Evolutionary conservation across 2,113 vertebrate genomes (phyloP), one percentile per base, ranked within the genome.

Genomic region (Saccopteryx bilineata): DNA sequence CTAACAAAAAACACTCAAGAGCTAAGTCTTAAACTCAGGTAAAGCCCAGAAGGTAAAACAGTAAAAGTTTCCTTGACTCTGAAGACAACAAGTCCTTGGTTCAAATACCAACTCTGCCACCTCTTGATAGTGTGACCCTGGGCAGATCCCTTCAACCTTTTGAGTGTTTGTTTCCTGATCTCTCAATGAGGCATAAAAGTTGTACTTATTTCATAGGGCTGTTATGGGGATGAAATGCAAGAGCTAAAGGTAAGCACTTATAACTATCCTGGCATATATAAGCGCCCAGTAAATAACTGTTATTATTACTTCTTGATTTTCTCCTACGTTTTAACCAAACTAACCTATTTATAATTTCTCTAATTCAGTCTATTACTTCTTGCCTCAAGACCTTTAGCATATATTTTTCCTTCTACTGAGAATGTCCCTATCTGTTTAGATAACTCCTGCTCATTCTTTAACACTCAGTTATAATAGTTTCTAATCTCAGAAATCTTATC

Each of bases 31-130:
- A 94, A 85, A 87, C 19, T 92, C 63, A 83, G 56, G 60, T 81
- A 95, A 91, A 84, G 39, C 48, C 58, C 26, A 60, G 66, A 24
- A 93, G 56, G 15, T 48, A 33, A 14, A 90, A 81, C 13, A 39
- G 87, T 31, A 79, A 85, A 92, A 89, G 13, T n/a, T 18, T 46
- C 71, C 48, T 61, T 26, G 23, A 90, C 65, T 90, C 60, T 94
- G 28, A 94, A 94, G 68, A 87, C 54, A 11, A 76, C 39, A 23
- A 71, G 26, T 93, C 31, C n/a, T 58, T 63, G 52, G 18, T 89
- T 93, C 79, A 95, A 95, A 94, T 58, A 93, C 26, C 80, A 93
- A 87, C 54, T 71, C 86, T 60, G n/a, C 7, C n/a, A 78, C 74
- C 76, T 83, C 28, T 19, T 93, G 68, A 93, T 4, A 71, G 21